Evolutionary conservation across 2,113 vertebrate genomes (phyloP).

Genomic region (Rhipidura dahli): DNA sequence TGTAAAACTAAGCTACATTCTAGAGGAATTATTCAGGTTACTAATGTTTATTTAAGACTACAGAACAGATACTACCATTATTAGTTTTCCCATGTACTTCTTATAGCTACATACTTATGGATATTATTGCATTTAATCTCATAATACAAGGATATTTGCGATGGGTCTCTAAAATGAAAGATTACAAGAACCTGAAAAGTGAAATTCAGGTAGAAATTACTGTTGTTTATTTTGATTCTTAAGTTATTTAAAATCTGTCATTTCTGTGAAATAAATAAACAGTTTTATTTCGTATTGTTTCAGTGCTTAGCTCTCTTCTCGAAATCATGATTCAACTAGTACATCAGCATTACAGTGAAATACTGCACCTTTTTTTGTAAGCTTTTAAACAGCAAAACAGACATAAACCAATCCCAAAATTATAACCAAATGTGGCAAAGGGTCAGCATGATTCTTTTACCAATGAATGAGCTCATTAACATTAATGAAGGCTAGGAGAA

Average conservation of each 20-base stretch:
- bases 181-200: not conserved
- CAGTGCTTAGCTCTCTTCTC: not conserved
- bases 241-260: not conserved
- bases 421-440: not conserved
- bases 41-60: not conserved
- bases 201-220: not conserved
- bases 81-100: not conserved
- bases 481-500: not conserved
- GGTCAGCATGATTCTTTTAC: not conserved
- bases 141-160: not conserved
- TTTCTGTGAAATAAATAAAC: conserved; percentile 31
- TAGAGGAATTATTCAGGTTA: not conserved
- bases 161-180: not conserved
- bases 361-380: not conserved
- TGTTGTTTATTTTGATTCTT: not conserved
- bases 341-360: not conserved
- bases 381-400: not conserved
- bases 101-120: not conserved
- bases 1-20: not conserved
- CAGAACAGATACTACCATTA: not conserved
- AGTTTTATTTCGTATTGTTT: not conserved
- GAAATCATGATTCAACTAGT: not conserved
- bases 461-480: not conserved
- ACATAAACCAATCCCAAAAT: not conserved
- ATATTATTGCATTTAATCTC: not conserved